These are phyloP conservation scores for Eupithecia tripunctaria DNA, from an alignment of 2,888 invertebrate genomes.

Conservation along the genomic window DNA sequence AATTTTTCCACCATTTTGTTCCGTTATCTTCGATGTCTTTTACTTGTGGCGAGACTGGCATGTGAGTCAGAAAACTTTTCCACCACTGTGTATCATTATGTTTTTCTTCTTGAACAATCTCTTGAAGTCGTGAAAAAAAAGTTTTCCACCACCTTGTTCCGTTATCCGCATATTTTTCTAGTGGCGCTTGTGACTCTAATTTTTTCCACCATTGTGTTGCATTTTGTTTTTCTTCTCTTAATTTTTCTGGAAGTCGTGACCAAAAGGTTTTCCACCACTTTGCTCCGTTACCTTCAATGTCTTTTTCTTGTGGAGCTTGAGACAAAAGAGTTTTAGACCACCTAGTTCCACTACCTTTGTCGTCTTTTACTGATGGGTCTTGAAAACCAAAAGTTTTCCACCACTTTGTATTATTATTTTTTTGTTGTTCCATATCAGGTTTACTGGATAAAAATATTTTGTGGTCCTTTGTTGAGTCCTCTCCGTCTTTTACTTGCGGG, in stretches of 20 bases:
- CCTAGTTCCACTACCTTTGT: neutral
- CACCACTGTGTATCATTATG: neutral
- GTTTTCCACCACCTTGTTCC: conserved; percentile 1
- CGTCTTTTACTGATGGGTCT: neutral
- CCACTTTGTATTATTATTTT: neutral
- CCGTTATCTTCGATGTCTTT: neutral
- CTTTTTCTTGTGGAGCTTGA: neutral
- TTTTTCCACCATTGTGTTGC: neutral
- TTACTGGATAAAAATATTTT: neutral
- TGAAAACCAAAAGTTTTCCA: neutral
- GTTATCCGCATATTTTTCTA: neutral
- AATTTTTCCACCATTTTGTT: conserved; percentile 1
- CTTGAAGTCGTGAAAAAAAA: neutral
- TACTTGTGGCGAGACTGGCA: neutral
- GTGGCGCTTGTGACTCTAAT: neutral
- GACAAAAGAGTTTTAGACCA: neutral
- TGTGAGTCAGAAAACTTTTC: neutral
- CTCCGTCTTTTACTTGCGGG: neutral
- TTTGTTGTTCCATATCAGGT: neutral
- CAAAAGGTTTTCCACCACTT: no score
- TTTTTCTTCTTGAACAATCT: neutral
- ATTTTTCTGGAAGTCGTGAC: neutral
- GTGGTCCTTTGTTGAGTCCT: neutral
- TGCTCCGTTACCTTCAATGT: no score
- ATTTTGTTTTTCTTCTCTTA: neutral